phyloP scores from a whole-genome alignment of 2,888 invertebrate species.

The Lepidonotus clava region DNA sequence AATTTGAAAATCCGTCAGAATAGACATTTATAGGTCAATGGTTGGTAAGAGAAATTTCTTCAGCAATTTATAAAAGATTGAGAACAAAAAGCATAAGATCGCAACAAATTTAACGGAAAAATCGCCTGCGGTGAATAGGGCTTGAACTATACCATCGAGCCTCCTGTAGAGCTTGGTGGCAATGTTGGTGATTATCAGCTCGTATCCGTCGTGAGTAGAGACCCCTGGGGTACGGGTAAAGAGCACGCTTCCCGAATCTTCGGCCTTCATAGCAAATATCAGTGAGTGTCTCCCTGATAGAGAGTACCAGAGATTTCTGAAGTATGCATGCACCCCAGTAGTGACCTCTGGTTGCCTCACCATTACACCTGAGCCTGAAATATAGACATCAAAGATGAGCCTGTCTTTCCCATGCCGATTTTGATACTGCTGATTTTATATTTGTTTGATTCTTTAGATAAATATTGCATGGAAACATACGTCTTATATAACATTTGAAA shows the following conservation, averaged over 20 bases:
- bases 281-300: not conserved
- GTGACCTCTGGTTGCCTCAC: not conserved
- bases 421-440: no score
- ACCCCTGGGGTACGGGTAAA: not conserved
- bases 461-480: no score
- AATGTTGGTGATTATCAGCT: not conserved
- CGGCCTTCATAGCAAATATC: not conserved
- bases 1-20: no score
- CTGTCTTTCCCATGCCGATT: not conserved
- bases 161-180: not conserved
- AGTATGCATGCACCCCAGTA: not conserved
- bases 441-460: no score
- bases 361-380: not conserved
- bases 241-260: not conserved
- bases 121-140: no score
- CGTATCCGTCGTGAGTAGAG: slow-evolving; percentile 20
- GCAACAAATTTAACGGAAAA: no score
- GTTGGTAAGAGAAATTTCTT: no score
- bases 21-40: no score
- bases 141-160: not conserved
- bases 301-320: slow-evolving; percentile 24
- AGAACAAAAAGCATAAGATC: no score
- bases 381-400: not conserved
- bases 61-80: no score
- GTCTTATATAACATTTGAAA: no score